A percentile compares a stretch with the other conserved stretches of the same genome.
Conservation (phyloP, 2,113 vertebrate genomes). For the Campylomormyrus numenius region DNA sequence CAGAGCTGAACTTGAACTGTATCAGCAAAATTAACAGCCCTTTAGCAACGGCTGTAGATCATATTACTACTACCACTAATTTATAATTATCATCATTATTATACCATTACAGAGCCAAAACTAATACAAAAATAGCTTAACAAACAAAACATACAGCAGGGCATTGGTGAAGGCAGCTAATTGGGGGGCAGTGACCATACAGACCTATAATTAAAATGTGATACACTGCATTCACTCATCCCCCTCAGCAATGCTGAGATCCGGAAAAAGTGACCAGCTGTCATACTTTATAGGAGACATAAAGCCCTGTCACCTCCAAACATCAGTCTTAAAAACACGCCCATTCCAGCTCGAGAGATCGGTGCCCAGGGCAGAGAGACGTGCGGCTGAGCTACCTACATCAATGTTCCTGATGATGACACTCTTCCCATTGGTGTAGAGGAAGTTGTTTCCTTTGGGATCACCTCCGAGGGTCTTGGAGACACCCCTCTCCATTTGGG, state of each 20-base stretch:
- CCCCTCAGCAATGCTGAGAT: background rate
- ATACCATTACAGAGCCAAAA: slow-evolving; percentile 12
- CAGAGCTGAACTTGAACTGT: background rate
- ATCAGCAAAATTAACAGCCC: background rate
- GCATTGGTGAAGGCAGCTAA: background rate
- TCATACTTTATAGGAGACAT: background rate
- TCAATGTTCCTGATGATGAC: slow-evolving; percentile 92
- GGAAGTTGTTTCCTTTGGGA: slow-evolving; percentile 87
- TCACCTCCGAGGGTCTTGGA: slow-evolving; percentile 90
- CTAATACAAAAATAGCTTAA: background rate
- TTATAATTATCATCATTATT: background rate
- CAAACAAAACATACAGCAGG: background rate
- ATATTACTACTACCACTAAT: background rate
- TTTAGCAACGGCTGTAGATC: background rate
- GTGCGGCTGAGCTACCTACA: slow-evolving; percentile 57
- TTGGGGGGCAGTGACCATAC: background rate
- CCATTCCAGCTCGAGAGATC: background rate
- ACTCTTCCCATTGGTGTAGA: slow-evolving; percentile 93
- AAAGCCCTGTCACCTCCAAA: background rate
- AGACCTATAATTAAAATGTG: slow-evolving; percentile 1
- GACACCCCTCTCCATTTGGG: slow-evolving; percentile 87
- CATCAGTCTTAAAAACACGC: background rate
- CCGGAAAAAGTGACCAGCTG: background rate
- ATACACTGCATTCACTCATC: background rate
- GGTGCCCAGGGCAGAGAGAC: background rate